These are phyloP conservation scores for Apocrypta bakeri DNA, from an alignment of 1,140 invertebrate genomes.

Conservation along the genomic window DNA sequence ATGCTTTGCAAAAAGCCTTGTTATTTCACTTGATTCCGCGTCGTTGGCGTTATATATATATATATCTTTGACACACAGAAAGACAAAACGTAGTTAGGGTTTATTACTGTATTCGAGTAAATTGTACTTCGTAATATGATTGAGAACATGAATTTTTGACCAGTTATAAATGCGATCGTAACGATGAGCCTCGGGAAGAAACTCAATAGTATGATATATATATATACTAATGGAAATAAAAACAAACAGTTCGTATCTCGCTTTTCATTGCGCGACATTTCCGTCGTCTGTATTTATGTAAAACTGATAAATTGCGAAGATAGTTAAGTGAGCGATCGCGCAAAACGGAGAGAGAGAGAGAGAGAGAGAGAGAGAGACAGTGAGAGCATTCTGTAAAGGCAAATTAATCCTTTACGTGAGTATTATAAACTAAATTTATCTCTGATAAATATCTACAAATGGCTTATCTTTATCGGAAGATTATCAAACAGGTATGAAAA, in stretches of 20 bases:
- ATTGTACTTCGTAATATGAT: too few species aligned
- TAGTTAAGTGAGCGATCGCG: too few species aligned
- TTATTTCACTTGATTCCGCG: background rate
- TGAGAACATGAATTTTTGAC: background rate
- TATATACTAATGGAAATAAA: too few species aligned
- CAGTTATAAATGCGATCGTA: background rate
- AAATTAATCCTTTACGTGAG: background rate
- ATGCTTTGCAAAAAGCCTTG: too few species aligned
- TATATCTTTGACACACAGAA: background rate
- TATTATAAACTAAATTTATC: background rate
- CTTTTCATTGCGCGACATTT: conserved; percentile 1
- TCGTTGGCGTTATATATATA: background rate
- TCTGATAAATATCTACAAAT: background rate
- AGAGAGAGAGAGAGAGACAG: too few species aligned
- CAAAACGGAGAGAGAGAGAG: too few species aligned
- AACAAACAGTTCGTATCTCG: background rate
- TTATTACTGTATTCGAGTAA: too few species aligned
- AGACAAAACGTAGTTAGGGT: too few species aligned
- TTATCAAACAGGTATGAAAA: too few species aligned
- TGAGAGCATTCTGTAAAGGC: background rate
- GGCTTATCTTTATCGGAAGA: background rate
- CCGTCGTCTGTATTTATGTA: background rate
- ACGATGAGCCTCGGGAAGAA: background rate
- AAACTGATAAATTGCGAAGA: background rate
- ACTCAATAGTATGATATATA: background rate